A percentile compares a stretch with the other conserved stretches of the same genome.
phyloP scores from a whole-genome alignment of 2,888 invertebrate genomes.

The Drosophila atripex region DNA sequence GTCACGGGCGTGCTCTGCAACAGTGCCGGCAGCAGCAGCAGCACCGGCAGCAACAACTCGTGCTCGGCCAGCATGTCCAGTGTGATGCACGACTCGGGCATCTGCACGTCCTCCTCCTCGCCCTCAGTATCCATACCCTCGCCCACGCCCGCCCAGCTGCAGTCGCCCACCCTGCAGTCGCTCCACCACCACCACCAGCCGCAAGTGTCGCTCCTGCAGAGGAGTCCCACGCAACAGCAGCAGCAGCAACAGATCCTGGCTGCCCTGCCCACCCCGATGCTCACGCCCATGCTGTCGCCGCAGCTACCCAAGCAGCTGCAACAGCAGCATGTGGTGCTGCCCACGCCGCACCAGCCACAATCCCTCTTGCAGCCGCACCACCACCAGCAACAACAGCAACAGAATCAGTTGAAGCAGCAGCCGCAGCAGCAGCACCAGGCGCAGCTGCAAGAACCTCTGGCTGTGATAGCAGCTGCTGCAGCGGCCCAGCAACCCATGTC shows the following conservation, averaged over 20 bases:
- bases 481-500: slow-evolving; percentile 59
- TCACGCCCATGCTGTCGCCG: slow-evolving; percentile 62
- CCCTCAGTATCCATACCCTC: slow-evolving; percentile 83
- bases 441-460: slow-evolving; percentile 53
- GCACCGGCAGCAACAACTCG: slow-evolving; percentile 77
- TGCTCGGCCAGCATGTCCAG: slow-evolving; percentile 80
- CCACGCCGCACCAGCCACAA: slow-evolving; percentile 30
- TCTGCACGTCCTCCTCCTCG: slow-evolving; percentile 83
- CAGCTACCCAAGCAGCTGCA: slow-evolving; percentile 47
- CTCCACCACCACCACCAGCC: slow-evolving; percentile 23
- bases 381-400: slow-evolving; percentile 46
- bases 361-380: slow-evolving; percentile 40
- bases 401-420: slow-evolving; percentile 48
- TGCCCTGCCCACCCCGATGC: slow-evolving; percentile 69
- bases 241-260: slow-evolving; percentile 69
- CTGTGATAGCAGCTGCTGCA: slow-evolving; percentile 58
- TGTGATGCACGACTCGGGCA: slow-evolving; percentile 82
- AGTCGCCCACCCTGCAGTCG: slow-evolving; percentile 81
- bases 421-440: slow-evolving; percentile 49
- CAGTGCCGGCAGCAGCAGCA: slow-evolving; percentile 59
- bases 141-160: slow-evolving; percentile 78
- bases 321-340: slow-evolving; percentile 26
- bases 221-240: slow-evolving; percentile 57
- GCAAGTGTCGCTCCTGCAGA: slow-evolving; percentile 62
- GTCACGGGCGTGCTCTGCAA: slow-evolving; percentile 55